phyloP scores from a whole-genome alignment of 2,888 invertebrate genomes.

The Sarcophaga carnaria region DNA sequence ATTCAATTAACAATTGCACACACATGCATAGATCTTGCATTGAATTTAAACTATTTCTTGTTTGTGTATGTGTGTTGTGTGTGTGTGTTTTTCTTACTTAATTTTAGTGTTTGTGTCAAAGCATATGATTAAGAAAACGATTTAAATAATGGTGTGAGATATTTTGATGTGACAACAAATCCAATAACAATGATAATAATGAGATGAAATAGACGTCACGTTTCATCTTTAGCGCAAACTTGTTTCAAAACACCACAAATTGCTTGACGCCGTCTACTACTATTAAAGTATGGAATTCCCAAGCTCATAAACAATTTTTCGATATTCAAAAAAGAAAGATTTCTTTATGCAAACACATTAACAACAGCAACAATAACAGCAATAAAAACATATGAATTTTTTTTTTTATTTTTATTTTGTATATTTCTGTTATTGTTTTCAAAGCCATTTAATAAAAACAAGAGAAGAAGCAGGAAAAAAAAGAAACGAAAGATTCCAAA shows the following conservation, averaged over 20 bases:
- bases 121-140: neutral
- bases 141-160: neutral
- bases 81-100: too few relatives aligned
- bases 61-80: neutral
- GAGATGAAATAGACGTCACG: neutral
- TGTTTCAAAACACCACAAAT: neutral
- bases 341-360: neutral
- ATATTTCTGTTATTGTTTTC: too few relatives aligned
- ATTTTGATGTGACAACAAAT: neutral
- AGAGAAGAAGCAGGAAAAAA: too few relatives aligned
- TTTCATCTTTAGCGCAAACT: neutral
- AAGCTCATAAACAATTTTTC: neutral
- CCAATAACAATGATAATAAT: neutral
- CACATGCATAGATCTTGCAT: neutral
- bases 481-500: too few relatives aligned
- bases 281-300: neutral
- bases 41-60: neutral
- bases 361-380: neutral
- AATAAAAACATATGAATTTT: too few relatives aligned
- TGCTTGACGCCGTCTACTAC: neutral
- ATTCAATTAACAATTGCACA: too few relatives aligned
- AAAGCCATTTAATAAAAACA: too few relatives aligned
- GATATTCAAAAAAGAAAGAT: neutral
- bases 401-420: too few relatives aligned
- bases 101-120: conserved; percentile 47